Conservation (phyloP, 2,797 vertebrate genomes). For the Spatula versicolor region DNA sequence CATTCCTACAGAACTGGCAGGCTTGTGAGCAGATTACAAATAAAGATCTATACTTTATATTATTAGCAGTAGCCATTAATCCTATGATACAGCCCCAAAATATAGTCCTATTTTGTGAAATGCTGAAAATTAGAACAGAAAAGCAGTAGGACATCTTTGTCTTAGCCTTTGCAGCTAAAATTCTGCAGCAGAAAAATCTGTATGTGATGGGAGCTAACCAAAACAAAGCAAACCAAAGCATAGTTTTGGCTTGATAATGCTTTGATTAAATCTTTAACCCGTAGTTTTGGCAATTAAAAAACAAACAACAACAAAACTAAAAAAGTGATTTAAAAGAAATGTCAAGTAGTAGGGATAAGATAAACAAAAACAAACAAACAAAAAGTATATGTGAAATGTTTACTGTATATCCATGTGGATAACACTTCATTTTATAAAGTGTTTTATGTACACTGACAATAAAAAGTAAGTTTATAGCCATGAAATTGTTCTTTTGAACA, state of each 20-base stretch:
- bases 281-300: background rate
- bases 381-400: background rate
- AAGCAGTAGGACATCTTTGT: background rate
- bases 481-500: no score
- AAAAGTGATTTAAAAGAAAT: background rate
- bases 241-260: background rate
- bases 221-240: background rate
- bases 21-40: constrained; percentile 30
- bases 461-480: background rate
- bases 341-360: background rate
- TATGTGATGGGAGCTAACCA: background rate
- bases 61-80: constrained; percentile 10
- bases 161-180: background rate
- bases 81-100: background rate
- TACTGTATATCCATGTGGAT: background rate
- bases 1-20: background rate
- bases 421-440: background rate
- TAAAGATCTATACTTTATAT: background rate
- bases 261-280: background rate
- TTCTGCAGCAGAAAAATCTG: background rate
- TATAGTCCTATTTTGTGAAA: background rate
- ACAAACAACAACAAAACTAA: background rate
- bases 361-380: background rate
- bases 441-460: background rate
- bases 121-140: background rate